Evolutionary conservation across 2,113 vertebrate species (phyloP).

Genomic region (Microtus ochrogaster): DNA sequence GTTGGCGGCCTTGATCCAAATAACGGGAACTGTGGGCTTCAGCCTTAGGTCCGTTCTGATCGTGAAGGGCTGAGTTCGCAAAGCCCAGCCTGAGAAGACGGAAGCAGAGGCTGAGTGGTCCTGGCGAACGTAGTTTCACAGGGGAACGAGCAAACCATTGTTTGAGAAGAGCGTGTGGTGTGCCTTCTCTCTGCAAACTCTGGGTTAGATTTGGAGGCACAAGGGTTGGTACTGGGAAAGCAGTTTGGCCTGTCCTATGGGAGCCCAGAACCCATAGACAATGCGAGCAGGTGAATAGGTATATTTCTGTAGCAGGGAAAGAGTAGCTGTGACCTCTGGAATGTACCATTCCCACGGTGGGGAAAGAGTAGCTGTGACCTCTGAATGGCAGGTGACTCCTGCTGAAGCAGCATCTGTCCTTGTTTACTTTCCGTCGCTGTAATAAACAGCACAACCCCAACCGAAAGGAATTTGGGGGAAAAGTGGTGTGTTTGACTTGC

Average conservation of each 20-base stretch:
- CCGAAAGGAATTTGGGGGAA: neutral
- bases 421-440: neutral
- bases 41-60: neutral
- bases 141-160: fast-evolving
- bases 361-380: too few species aligned
- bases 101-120: neutral
- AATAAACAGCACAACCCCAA: neutral
- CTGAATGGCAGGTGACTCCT: neutral
- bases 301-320: neutral
- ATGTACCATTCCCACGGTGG: too few species aligned
- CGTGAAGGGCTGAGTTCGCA: neutral
- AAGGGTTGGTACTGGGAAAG: neutral
- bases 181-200: neutral
- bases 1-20: neutral
- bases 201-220: neutral
- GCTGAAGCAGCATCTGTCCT: neutral
- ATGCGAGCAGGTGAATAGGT: neutral
- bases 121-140: neutral
- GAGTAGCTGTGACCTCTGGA: neutral
- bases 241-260: neutral
- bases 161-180: neutral
- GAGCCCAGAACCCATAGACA: neutral
- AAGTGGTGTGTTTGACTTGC: neutral
- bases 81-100: neutral
- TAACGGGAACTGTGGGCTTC: neutral